These are phyloP conservation scores for Argyrosomus japonicus DNA, from an alignment of 2,113 vertebrate genomes.

Conservation along the genomic window DNA sequence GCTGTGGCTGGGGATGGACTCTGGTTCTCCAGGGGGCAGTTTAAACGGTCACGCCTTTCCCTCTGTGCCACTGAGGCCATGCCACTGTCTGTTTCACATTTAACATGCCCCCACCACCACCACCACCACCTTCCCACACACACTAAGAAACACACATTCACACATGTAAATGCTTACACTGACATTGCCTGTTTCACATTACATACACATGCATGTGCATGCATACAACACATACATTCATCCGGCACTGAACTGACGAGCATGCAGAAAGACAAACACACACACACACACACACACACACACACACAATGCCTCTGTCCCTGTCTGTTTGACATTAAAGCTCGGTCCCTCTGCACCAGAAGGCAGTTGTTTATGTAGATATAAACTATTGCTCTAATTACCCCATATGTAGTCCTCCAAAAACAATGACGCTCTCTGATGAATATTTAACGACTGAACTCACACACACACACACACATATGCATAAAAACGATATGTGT, in stretches of 20 bases:
- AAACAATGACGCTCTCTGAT: slow-evolving; percentile 79
- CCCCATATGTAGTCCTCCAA: slow-evolving; percentile 80
- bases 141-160: neutral
- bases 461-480: slow-evolving; percentile 55
- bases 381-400: slow-evolving; percentile 84
- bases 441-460: slow-evolving; percentile 79
- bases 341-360: slow-evolving; percentile 76
- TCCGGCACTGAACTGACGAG: slow-evolving; percentile 60
- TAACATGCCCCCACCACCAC: slow-evolving; percentile 48
- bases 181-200: slow-evolving; percentile 79
- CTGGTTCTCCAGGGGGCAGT: slow-evolving; percentile 74
- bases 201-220: slow-evolving; percentile 61
- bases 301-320: slow-evolving; percentile 31
- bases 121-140: slow-evolving; percentile 2
- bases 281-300: slow-evolving; percentile 45
- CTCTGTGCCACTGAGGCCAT: slow-evolving; percentile 68
- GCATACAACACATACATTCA: slow-evolving; percentile 52
- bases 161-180: slow-evolving; percentile 47
- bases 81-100: slow-evolving; percentile 81
- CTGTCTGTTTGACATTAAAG: slow-evolving; percentile 77
- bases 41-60: slow-evolving; percentile 70
- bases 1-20: slow-evolving; percentile 57
- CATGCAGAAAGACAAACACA: slow-evolving; percentile 49
- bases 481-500: slow-evolving; percentile 53
- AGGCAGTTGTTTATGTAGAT: slow-evolving; percentile 81